Evolutionary conservation across 2,888 invertebrate genomes (phyloP), one percentile per base, ranked within the genome.

Genomic region (Meganola albula): DNA sequence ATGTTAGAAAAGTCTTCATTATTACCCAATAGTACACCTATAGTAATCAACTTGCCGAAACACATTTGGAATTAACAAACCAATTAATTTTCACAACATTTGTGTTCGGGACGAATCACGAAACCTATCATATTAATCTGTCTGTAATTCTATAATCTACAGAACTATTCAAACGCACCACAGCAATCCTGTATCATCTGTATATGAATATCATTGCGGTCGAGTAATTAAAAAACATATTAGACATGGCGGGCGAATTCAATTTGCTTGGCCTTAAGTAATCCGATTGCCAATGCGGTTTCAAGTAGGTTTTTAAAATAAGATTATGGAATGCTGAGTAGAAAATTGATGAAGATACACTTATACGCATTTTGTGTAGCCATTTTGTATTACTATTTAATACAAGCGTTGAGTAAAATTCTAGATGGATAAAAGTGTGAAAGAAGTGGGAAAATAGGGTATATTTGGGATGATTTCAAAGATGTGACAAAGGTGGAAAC

Each of bases 221-320:
- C 30, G 32, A 50, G 50, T 78, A 76, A 79, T 77, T 78, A 78
- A 76, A 76, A 76, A 77, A 73, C 65, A 74, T 73, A 73, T 75
- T 68, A 73, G 58, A 59, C 36, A 37, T 41, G 36, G 33, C 53
- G 54, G 24, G 37, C 48, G 45, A 43, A 52, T 46, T 44, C 52
- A 52, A 48, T 52, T 46, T 52, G 38, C 63, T 64, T 67, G 63
- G 64, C 57, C 53, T 44, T 48, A 31, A 44, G 46, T 64, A 72
- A 71, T 56, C 68, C 61, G 66, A 69, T 71, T 69, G 63, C 49
- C 53, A 60, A 57, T 37, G 40, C 34, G 50, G 43, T 53, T 54
- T 48, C 55, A 56, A 62, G 63, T 48, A 35, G 29, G 59, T 61
- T 64, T 69, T 68, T 60, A 63, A 68, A 69, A 58, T 53, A 48